phyloP scores from a whole-genome alignment of 1,140 invertebrate genomes.

The Agrypnia vestita region DNA sequence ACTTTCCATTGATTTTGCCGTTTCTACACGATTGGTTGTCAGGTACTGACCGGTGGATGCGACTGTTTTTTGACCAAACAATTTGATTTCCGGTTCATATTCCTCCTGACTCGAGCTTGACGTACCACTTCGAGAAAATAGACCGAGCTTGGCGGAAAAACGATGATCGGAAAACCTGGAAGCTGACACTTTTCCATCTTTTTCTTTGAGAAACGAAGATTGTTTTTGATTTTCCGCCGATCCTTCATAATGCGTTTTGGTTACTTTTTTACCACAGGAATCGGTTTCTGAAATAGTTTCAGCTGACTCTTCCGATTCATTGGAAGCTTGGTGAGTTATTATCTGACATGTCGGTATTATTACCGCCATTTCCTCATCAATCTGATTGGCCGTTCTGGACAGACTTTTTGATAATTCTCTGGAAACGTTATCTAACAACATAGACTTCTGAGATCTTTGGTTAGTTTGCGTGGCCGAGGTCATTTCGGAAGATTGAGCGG shows the following conservation, averaged over 20 bases:
- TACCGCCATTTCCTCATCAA: constrained; percentile 39
- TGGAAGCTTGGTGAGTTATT: constrained; percentile 69
- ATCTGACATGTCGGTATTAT: constrained; percentile 65
- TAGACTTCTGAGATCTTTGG: constrained; percentile 28
- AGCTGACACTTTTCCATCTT: constrained; percentile 66
- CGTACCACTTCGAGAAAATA: constrained; percentile 76
- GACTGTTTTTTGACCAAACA: constrained; percentile 69
- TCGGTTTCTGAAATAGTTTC: constrained; percentile 62
- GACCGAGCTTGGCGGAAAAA: constrained; percentile 73
- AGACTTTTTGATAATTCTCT: constrained; percentile 46
- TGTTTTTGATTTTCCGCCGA: constrained; percentile 58
- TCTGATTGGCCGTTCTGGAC: constrained; percentile 26
- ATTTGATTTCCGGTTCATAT: constrained; percentile 74
- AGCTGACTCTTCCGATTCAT: constrained; percentile 67
- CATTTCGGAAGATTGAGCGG: constrained; percentile 59
- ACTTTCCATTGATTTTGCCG: constrained; percentile 81
- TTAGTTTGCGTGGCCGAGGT: constrained; percentile 10
- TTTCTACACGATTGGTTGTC: constrained; percentile 75
- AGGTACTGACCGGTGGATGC: constrained; percentile 73
- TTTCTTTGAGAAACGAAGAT: constrained; percentile 66
- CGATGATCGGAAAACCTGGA: constrained; percentile 71
- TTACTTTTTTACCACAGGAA: constrained; percentile 51
- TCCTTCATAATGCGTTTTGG: constrained; percentile 54
- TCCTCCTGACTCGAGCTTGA: constrained; percentile 83
- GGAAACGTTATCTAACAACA: constrained; percentile 41